Base-by-base conservation (phyloP, 2,797 vertebrate species). In the Hippocampus kuda region DNA sequence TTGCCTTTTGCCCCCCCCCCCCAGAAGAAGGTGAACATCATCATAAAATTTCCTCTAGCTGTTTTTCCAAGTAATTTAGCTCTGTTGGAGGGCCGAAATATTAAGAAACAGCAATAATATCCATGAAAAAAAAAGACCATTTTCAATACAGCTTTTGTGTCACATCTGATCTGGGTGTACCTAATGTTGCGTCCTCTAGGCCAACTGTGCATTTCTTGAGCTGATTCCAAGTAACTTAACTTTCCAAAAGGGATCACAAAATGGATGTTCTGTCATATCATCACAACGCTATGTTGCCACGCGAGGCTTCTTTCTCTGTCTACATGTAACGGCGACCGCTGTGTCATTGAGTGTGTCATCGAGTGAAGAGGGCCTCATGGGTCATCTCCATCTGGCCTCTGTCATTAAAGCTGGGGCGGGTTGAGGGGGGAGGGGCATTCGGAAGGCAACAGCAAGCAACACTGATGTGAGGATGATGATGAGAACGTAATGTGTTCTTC, bases 331-430 rank as follows among this genome's bases (percentile, higher is more conserved):
- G 65, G 65, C 48, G 73, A 72, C 57, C 79, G 61, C 66, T 65
- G 81, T 85, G 84, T 85, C 82, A 87, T 86, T 83, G 84, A 81
- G 44, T 46, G 73, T 74, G 82, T 81, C 86, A 77, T 78, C 83
- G 80, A 81, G 49, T 74, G 68, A 80, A 71, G 77, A 79, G 81
- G 78, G 79, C 67, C 81, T 84, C 78, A 75, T 72, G 77, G 83
- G 85, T 82, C 79, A 83, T 73, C 77, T 77, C 73, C 84, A 81
- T 83, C 77, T 85, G 48, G 80, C 75, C 83, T 75, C 83, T 69
- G 53, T 79, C 81, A 75, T 56, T 70, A 60, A 72, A 67, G 70
- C 72, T 53, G 72, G 46, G 74, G 24, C 2, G 54, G n/a, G 54
- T 27, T 26, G 54, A 26, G n/a, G 12, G 54, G 54, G 24, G 5